Percentiles rank a stretch among this genome's conserved stretches.
These are phyloP conservation scores for Todus mexicanus DNA, from an alignment of 2,797 vertebrate species.

Conservation along the genomic window DNA sequence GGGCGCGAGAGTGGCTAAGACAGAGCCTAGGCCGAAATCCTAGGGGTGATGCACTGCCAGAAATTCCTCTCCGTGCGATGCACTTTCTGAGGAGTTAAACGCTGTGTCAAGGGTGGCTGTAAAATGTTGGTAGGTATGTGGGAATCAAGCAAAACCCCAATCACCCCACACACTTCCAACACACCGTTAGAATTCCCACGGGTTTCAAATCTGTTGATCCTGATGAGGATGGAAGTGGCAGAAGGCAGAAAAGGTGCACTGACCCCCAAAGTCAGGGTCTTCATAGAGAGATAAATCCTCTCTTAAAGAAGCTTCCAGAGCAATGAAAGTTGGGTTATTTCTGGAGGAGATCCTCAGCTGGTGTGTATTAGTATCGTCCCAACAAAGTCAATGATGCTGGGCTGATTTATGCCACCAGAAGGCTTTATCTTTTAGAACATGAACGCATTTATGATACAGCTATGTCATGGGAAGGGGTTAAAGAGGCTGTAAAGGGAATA, in stretches of 20 bases:
- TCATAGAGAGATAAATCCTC: background rate
- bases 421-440: background rate
- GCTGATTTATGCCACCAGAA: background rate
- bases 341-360: background rate
- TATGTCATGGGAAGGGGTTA: background rate
- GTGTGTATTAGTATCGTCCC: background rate
- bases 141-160: background rate
- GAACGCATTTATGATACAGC: background rate
- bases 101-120: background rate
- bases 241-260: background rate
- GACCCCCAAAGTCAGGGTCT: background rate
- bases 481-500: background rate
- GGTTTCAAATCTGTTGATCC: background rate
- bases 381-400: background rate
- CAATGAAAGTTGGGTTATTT: background rate
- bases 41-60: background rate
- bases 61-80: background rate
- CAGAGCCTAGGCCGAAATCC: background rate
- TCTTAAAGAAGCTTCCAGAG: background rate
- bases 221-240: rapidly evolving
- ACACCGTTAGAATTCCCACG: rapidly evolving
- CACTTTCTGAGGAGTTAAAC: background rate
- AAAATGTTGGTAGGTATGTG: rapidly evolving
- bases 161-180: background rate
- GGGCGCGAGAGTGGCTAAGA: background rate